Evolutionary conservation across 2,888 invertebrate genomes (phyloP), one percentile per base, ranked within the genome.

Genomic region (Gymnocheta viridis): DNA sequence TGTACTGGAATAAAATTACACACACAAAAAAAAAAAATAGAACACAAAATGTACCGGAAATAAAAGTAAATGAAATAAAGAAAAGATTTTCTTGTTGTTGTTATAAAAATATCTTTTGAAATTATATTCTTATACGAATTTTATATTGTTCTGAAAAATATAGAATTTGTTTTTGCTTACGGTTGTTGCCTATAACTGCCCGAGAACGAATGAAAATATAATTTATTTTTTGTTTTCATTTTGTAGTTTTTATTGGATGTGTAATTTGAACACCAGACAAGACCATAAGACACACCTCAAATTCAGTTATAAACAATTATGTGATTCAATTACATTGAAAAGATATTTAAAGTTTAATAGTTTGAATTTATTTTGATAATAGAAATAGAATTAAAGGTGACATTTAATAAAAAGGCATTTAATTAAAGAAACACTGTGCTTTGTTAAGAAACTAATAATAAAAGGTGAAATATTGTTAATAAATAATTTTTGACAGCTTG

Each of bases 21-120:
- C 4, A 51, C 7, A 22, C 19, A 32, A 49, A 66, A 64, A 47
- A 51, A 51, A 51, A 17, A 5, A 2, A 38, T 12, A 27, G n/a
- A 32, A n/a, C 4, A 24, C 27, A 29, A 54, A 64, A 44, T 49
- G 44, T 27, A 58, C 47, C 58, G 77, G 69, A 78, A 70, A 44
- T 6, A 47, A 9, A 47, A 47, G 7, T 47, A 47, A 47, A 47
- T 47, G 47, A 1, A 47, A 47, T 47, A 17, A 44, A 44, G 9
- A 47, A 19, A 19, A 2, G 2, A 19, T 47, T 29, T 62, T 62
- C 7, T 22, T 14, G 1, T 12, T 56, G 10, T 27, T 9, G 32
- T 38, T 6, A 17, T n/a, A 17, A 44, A n/a, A 44, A 2, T 44
- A 44, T 44, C n/a, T 6, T 44, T 17, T 44, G 5, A 44, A 44